Evolutionary conservation across 1,140 invertebrate genomes (phyloP), one percentile per base, ranked within the genome.

Genomic region (Rhyacophila brunnea): DNA sequence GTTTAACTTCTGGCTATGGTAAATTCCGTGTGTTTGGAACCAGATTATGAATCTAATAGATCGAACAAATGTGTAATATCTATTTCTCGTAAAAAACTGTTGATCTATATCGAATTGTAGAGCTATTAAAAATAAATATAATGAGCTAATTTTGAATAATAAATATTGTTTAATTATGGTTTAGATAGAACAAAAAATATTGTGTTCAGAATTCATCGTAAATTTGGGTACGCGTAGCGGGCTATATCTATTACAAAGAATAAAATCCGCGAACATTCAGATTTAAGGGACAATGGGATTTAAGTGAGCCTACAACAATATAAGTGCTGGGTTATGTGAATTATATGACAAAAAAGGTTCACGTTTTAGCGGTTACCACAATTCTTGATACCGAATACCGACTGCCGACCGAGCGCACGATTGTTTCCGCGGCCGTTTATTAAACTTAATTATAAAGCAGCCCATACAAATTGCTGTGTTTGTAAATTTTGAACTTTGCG

Each of bases 401-500:
- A 28, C 23, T 28, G 23, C 23, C 23, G 38, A 13, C 18, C 18
- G 17, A 17, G 17, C 43, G 34, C 6, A 20, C 34, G 35, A 57
- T 57, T 57, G 55, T 57, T 49, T 20, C 36, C 38, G 34, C 19
- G 14, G 11, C 46, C 55, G 49, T 57, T 57, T 57, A 57, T 57
- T 49, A 57, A 57, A 57, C 55, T 49, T 49, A 57, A 57, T 57
- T 57, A 57, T 57, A 43, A 57, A 57, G 42, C 55, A 49, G 55
- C 48, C 55, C 55, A 57, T 49, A 57, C 55, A 57, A 57, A 49
- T 57, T 57, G 55, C 55, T 57, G 35, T 46, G 55, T n/a, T 17
- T 45, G 18, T 57, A 57, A 45, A 57, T 57, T 57, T 57, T 49
- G 46, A 57, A 49, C 45, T 57, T 49, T 19, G 20, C 23, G 55